A percentile compares a stretch with the other conserved stretches of the same genome.
These are phyloP conservation scores for Andricus quercusramuli DNA, from an alignment of 2,888 invertebrate genomes.

Conservation along the genomic window DNA sequence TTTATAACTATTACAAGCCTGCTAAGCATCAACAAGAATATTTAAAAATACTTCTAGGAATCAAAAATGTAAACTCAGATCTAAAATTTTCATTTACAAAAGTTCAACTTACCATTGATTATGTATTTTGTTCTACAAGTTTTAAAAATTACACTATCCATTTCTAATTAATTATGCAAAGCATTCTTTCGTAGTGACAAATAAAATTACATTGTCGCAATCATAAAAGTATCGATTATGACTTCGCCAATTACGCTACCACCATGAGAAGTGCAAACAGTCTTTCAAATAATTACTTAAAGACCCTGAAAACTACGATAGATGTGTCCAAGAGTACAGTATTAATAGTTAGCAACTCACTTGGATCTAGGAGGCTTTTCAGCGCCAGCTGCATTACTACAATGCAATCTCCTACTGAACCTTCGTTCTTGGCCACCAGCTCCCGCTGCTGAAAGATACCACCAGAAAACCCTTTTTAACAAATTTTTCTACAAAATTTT, in stretches of 20 bases:
- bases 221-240: background rate
- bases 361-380: conserved; percentile 75
- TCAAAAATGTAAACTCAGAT: no score
- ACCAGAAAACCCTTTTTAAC: conserved; percentile 24
- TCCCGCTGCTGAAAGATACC: conserved; percentile 70
- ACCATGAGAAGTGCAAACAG: background rate
- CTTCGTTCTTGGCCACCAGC: conserved; percentile 75
- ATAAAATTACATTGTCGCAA: background rate
- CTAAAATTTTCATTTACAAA: no score
- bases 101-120: no score
- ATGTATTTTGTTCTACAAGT: no score
- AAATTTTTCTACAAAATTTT: conserved; percentile 1
- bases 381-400: conserved; percentile 63
- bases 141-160: background rate
- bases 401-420: conserved; percentile 75
- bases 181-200: background rate
- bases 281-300: background rate
- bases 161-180: background rate
- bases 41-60: no score
- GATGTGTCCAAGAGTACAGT: background rate
- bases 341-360: conserved; percentile 70
- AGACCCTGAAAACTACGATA: conserved; percentile 6
- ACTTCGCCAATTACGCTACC: background rate
- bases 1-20: no score
- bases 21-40: no score